Conservation (phyloP, 64 coral and sea anemone genomes). For the Acropora yongei region DNA sequence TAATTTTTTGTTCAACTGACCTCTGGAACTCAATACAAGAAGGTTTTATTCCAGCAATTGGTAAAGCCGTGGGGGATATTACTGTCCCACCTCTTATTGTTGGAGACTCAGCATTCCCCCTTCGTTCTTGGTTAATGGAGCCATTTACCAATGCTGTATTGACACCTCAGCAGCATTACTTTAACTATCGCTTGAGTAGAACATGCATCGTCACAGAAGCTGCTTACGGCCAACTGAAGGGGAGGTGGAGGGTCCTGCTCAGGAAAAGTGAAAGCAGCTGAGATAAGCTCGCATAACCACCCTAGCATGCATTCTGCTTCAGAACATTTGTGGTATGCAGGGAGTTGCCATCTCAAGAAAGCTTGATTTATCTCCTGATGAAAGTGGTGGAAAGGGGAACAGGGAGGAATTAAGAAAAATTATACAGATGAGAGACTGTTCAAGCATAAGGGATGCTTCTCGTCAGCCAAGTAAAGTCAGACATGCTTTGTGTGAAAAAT, state of each 20-base stretch:
- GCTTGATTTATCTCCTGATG: neutral
- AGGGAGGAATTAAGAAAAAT: conserved; percentile 42
- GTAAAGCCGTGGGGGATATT: conserved; percentile 9
- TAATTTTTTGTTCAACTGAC: no score
- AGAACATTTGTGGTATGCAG: conserved; percentile 34
- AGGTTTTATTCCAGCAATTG: conserved; percentile 21
- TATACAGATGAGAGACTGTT: conserved; percentile 41
- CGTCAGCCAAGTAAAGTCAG: conserved; percentile 9
- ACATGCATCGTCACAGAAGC: conserved; percentile 23
- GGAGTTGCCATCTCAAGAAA: conserved; percentile 49
- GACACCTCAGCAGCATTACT: neutral
- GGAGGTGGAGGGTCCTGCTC: conserved; percentile 46
- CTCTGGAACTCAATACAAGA: no score
- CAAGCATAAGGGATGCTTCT: conserved; percentile 41
- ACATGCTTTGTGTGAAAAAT: conserved; percentile 61
- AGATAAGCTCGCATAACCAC: neutral
- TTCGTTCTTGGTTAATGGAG: conserved; percentile 32
- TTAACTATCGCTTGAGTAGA: conserved; percentile 43
- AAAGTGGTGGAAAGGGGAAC: conserved; percentile 17
- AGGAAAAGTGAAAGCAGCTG: conserved; percentile 38
- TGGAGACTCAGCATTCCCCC: conserved; percentile 45
- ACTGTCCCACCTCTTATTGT: no score
- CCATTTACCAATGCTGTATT: conserved; percentile 36
- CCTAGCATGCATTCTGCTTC: conserved; percentile 58
- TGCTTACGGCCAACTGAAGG: conserved; percentile 47